A percentile compares a stretch with the other conserved stretches of the same genome.
Conservation (phyloP, 2,888 invertebrate genomes). For the Chaetoderma sp. region DNA sequence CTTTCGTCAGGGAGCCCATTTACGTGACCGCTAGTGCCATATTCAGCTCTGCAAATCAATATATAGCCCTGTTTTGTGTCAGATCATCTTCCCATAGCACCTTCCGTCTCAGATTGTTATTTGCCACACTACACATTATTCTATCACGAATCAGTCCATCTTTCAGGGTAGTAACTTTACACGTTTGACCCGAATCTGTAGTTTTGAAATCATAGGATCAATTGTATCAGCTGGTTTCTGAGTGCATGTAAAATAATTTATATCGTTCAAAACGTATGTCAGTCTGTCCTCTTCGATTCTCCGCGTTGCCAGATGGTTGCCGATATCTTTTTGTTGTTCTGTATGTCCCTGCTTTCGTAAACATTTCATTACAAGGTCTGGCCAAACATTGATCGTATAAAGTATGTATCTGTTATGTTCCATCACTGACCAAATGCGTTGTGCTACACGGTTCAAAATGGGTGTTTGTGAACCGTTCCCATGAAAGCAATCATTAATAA, state of each 20-base stretch:
- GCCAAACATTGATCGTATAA: too few relatives aligned
- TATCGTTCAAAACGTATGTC: constrained; percentile 31
- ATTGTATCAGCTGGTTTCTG: constrained; percentile 24
- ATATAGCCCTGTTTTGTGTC: constrained; percentile 21
- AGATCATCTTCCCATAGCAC: constrained; percentile 23
- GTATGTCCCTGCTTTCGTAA: too few relatives aligned
- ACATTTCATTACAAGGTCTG: too few relatives aligned
- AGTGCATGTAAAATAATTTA: constrained; percentile 17
- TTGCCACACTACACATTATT: constrained; percentile 26
- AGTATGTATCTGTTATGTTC: too few relatives aligned
- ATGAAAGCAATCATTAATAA: too few relatives aligned
- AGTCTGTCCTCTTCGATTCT: too few relatives aligned
- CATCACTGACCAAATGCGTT: too few relatives aligned
- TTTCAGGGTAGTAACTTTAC: constrained; percentile 28
- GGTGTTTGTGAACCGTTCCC: too few relatives aligned
- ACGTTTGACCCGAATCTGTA: constrained; percentile 16
- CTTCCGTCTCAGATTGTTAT: constrained; percentile 15
- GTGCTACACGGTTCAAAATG: too few relatives aligned
- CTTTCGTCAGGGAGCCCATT: constrained; percentile 7
- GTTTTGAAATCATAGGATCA: constrained; percentile 24
- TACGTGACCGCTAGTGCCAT: constrained; percentile 6
- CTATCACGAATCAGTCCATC: constrained; percentile 27
- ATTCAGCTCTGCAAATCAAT: constrained; percentile 25
- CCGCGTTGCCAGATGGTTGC: too few relatives aligned
- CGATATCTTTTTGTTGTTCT: too few relatives aligned